Conservation (phyloP, 2,113 vertebrate species). For the Setophaga petechia region DNA sequence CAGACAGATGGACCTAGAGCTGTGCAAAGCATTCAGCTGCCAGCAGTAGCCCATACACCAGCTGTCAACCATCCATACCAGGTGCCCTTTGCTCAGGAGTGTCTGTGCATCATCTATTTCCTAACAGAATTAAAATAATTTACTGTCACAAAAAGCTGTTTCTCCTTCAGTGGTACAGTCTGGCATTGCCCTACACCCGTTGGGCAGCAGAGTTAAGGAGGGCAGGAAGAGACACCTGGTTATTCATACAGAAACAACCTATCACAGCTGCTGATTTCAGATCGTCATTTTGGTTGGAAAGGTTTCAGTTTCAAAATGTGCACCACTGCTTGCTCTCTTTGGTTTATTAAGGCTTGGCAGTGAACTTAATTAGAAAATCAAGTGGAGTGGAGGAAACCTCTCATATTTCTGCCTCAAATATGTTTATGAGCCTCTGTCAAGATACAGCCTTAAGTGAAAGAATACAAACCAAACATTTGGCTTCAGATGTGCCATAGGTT, state of each 20-base stretch:
- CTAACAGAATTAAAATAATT: not conserved
- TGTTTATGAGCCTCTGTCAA: not conserved
- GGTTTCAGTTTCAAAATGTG: not conserved
- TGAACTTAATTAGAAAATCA: not conserved
- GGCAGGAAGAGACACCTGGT: not conserved
- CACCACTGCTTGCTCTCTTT: not conserved
- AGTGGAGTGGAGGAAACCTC: not conserved
- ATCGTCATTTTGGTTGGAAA: not conserved
- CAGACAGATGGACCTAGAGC: constrained; percentile 35
- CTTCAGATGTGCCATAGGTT: not conserved
- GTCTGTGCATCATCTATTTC: not conserved
- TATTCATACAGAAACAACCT: not conserved
- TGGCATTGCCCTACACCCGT: not conserved
- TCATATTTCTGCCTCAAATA: not conserved
- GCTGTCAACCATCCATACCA: constrained; percentile 3
- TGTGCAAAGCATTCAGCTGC: not conserved
- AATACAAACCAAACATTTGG: not conserved
- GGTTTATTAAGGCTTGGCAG: not conserved
- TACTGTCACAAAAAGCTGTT: not conserved
- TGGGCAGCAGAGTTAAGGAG: not conserved
- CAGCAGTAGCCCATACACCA: not conserved
- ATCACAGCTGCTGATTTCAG: not conserved
- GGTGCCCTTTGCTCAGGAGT: constrained; percentile 19
- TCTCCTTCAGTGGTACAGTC: not conserved
- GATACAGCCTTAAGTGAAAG: constrained; percentile 28